Conservation (phyloP, 2,888 invertebrate species). For the Yponomeuta sedellus region DNA sequence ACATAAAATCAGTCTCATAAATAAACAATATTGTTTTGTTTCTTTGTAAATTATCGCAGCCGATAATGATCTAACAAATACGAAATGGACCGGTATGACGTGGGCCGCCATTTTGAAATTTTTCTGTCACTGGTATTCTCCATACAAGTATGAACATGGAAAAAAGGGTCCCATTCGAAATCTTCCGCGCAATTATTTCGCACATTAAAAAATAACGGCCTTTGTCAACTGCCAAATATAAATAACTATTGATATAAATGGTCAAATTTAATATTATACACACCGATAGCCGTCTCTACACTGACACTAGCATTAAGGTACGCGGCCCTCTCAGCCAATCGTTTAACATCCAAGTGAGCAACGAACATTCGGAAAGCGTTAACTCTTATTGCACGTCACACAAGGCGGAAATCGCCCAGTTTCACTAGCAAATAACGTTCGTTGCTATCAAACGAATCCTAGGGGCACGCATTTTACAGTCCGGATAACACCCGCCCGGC, state of each 20-base stretch:
- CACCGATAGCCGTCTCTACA: conserved; percentile 29
- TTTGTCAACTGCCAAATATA: neutral
- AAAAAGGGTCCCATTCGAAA: neutral
- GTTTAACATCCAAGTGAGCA: conserved; percentile 18
- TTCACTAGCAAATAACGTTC: neutral
- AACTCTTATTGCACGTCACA: too few species aligned
- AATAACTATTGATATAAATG: neutral
- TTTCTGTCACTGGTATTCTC: neutral
- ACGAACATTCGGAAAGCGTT: too few species aligned
- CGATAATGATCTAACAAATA: neutral
- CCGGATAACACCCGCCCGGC: neutral
- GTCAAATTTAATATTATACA: neutral
- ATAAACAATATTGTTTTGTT: conserved; percentile 37
- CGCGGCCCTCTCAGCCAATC: conserved; percentile 30
- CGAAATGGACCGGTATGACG: neutral
- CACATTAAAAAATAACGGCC: neutral
- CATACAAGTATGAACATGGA: too few species aligned
- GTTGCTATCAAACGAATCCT: neutral
- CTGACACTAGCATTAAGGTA: conserved; percentile 31
- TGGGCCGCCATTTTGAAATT: neutral
- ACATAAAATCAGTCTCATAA: conserved; percentile 74
- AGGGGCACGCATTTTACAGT: neutral
- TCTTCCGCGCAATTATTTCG: neutral
- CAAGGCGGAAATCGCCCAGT: neutral
- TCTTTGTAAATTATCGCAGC: neutral